Evolutionary conservation across 1,140 invertebrate genomes (phyloP).

Genomic region (Penaeus vannamei): DNA sequence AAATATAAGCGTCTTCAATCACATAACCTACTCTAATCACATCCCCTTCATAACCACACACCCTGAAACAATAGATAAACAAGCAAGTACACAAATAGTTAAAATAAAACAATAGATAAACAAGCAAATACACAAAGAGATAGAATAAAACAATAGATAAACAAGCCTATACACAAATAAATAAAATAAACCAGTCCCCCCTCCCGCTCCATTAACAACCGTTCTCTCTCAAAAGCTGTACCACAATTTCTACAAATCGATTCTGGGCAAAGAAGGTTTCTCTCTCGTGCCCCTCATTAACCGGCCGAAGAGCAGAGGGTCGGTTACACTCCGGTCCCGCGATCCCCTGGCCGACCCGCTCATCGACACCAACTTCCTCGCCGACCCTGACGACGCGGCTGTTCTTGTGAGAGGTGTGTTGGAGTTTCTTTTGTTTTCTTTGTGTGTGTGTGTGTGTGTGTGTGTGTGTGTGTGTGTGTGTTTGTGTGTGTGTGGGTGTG

Average conservation of each 20-base stretch:
- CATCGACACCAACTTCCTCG: conserved; percentile 83
- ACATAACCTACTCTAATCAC: too few relatives aligned
- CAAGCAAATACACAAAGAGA: too few relatives aligned
- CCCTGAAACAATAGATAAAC: too few relatives aligned
- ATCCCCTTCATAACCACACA: too few relatives aligned
- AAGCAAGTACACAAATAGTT: too few relatives aligned
- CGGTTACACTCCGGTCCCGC: conserved; percentile 78
- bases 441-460: neutral
- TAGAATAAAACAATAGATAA: too few relatives aligned
- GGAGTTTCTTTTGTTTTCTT: too few relatives aligned
- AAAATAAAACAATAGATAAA: too few relatives aligned
- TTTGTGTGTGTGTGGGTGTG: too few relatives aligned
- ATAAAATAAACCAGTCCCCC: too few relatives aligned
- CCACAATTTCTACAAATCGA: neutral
- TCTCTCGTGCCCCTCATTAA: conserved; percentile 77
- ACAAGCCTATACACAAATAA: too few relatives aligned
- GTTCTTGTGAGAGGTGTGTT: neutral
- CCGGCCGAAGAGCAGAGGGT: conserved; percentile 82
- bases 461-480: neutral
- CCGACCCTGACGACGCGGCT: neutral
- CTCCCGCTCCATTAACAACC: neutral
- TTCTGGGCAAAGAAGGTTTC: conserved; percentile 20
- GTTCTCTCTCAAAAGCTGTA: conserved; percentile 18
- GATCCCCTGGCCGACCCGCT: conserved; percentile 84
- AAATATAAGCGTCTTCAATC: too few relatives aligned